phyloP scores from a whole-genome alignment of 2,113 vertebrate genomes.

The Tachysurus fulvidraco region DNA sequence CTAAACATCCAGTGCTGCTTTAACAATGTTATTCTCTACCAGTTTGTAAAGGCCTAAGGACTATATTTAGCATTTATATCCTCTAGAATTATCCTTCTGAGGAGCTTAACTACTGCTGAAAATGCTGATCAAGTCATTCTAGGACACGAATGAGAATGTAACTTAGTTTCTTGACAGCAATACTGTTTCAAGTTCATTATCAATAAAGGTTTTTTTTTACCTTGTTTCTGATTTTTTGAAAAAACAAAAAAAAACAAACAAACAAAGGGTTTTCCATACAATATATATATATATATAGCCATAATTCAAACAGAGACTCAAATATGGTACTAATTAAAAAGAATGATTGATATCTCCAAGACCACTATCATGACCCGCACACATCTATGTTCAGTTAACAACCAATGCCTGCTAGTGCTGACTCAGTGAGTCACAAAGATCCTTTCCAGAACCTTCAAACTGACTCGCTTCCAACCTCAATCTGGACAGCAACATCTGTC shows the following conservation, averaged over 20 bases:
- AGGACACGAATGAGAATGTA: background rate
- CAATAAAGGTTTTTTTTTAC: background rate
- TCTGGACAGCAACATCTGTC: too few relatives aligned
- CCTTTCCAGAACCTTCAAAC: too few relatives aligned
- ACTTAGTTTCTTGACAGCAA: conserved; percentile 14
- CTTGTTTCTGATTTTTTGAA: too few relatives aligned
- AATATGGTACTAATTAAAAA: background rate
- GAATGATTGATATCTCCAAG: background rate
- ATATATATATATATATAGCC: background rate
- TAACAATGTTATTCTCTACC: conserved; percentile 63
- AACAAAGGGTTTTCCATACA: background rate
- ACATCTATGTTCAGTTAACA: background rate
- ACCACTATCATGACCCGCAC: background rate
- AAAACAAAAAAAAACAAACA: background rate
- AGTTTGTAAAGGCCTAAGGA: conserved; percentile 48
- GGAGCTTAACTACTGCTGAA: conserved; percentile 49
- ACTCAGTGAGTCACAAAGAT: too few relatives aligned
- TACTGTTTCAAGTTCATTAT: background rate
- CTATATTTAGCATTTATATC: conserved; percentile 69
- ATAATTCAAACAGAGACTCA: background rate
- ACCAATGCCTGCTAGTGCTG: too few relatives aligned
- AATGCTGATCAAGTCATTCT: conserved; percentile 36
- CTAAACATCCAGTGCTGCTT: conserved; percentile 45
- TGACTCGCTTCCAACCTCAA: too few relatives aligned
- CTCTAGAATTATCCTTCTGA: conserved; percentile 66